Conservation (phyloP, 2,113 vertebrate species). For the Dinomys branickii region DNA sequence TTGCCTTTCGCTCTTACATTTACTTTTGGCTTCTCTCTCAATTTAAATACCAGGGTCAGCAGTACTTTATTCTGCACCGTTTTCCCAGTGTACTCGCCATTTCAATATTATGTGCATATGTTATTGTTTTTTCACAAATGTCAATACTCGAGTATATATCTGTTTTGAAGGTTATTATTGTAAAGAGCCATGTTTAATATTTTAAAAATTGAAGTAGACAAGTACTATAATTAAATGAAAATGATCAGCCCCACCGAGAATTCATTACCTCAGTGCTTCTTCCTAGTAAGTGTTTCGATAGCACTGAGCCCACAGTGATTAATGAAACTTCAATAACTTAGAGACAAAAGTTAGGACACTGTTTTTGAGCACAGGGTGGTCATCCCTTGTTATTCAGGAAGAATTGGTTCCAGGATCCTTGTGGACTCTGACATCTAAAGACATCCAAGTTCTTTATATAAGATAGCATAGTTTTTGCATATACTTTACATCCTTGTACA, state of each 20-base stretch:
- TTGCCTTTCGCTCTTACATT: not conserved
- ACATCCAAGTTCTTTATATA: not conserved
- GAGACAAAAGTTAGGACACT: not conserved
- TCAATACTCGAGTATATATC: not conserved
- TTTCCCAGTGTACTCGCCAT: not conserved
- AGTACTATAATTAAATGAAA: not conserved
- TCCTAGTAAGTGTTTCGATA: not conserved
- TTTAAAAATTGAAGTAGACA: not conserved
- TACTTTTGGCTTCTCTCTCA: not conserved
- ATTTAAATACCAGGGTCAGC: not conserved
- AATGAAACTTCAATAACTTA: not conserved
- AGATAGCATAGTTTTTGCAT: not conserved
- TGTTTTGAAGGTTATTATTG: not conserved
- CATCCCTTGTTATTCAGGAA: not conserved
- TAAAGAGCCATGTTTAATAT: not conserved
- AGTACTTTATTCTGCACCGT: not conserved
- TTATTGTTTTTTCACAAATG: not conserved
- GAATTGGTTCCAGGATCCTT: not conserved
- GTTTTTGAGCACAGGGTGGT: accelerated
- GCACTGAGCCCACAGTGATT: accelerated
- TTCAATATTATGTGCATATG: not conserved
- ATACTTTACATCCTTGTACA: not conserved
- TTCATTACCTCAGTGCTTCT: not conserved
- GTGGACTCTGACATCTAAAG: not conserved
- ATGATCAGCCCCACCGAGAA: not conserved